These are phyloP conservation scores for Sarcophaga carnaria DNA, from an alignment of 2,888 invertebrate species.

Conservation along the genomic window DNA sequence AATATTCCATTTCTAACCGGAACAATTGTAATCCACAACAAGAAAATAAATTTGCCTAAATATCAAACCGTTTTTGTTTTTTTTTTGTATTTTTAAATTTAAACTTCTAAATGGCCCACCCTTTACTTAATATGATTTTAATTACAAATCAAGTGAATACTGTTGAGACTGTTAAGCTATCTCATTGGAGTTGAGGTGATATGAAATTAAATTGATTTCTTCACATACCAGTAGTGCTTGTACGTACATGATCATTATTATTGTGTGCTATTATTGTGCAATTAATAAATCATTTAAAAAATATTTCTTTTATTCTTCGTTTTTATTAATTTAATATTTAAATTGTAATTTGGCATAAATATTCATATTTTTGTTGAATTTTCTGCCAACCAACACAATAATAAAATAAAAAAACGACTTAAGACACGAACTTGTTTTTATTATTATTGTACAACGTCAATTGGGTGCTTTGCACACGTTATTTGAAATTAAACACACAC, in stretches of 20 bases:
- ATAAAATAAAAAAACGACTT: no score
- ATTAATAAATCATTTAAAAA: slow-evolving; percentile 46
- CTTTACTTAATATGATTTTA: slow-evolving; percentile 5
- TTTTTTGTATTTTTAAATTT: no score
- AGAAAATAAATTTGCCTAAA: no score
- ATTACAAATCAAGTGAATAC: slow-evolving; percentile 42
- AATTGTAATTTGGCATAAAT: slow-evolving; percentile 53
- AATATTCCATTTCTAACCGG: no score
- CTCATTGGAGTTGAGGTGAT: background rate
- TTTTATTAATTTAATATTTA: slow-evolving; percentile 43
- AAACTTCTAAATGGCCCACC: no score
- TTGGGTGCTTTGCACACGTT: background rate
- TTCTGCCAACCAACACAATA: background rate
- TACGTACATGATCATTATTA: background rate
- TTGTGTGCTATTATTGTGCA: slow-evolving; percentile 19
- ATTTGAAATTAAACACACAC: background rate
- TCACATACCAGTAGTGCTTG: slow-evolving; percentile 17
- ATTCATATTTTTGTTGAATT: slow-evolving; percentile 13
- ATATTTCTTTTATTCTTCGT: background rate
- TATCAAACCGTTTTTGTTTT: no score
- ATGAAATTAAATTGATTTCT: background rate
- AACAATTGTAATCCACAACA: no score
- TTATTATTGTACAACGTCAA: background rate
- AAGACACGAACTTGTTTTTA: slow-evolving; percentile 29
- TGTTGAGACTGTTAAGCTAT: slow-evolving; percentile 29